These are phyloP conservation scores for Lophius piscatorius DNA, from an alignment of 2,113 vertebrate genomes.

Conservation along the genomic window DNA sequence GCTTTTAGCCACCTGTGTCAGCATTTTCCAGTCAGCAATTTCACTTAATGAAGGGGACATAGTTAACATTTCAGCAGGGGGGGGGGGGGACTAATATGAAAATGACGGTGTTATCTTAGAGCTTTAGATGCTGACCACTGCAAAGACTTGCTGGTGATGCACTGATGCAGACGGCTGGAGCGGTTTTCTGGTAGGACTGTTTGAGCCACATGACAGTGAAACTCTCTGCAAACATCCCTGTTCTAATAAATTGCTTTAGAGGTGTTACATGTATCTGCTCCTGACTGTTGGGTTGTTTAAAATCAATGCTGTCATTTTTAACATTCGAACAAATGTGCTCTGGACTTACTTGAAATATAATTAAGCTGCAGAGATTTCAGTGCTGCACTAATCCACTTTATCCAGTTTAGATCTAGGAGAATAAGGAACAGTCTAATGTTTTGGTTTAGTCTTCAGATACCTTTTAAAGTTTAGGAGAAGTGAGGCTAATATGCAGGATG, in stretches of 20 bases:
- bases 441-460: too few species aligned
- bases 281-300: constrained; percentile 61
- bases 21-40: constrained; percentile 56
- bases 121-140: constrained; percentile 68
- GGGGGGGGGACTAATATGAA: constrained; percentile 12
- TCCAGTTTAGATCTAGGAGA: too few species aligned
- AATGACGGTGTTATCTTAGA: constrained; percentile 50
- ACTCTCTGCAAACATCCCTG: constrained; percentile 81
- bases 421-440: too few species aligned
- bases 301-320: constrained; percentile 67
- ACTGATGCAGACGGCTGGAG: constrained; percentile 68
- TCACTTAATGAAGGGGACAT: constrained; percentile 47
- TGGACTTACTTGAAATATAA: too few species aligned
- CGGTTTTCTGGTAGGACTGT: constrained; percentile 68
- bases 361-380: too few species aligned
- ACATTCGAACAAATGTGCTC: constrained; percentile 37
- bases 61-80: constrained; percentile 29
- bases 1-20: constrained; percentile 72
- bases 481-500: too few species aligned
- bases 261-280: constrained; percentile 73
- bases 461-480: too few species aligned
- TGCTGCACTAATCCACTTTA: too few species aligned
- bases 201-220: constrained; percentile 71
- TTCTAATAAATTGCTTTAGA: constrained; percentile 84
- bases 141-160: constrained; percentile 56